These are phyloP conservation scores for Conus canariensis DNA, from an alignment of 2,888 invertebrate genomes.

Conservation along the genomic window DNA sequence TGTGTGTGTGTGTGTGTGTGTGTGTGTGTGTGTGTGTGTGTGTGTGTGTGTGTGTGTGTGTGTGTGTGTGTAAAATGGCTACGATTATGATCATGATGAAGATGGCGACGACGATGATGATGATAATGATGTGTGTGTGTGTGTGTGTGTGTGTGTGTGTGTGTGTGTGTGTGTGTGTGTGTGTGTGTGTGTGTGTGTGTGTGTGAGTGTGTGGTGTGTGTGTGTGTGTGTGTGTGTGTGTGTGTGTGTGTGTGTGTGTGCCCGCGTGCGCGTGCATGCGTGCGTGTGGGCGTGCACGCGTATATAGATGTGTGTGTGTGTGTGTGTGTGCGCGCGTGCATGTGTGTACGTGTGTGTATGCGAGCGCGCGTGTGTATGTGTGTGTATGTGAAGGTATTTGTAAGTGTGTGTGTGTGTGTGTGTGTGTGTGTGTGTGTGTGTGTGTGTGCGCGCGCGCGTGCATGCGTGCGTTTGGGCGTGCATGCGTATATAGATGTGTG, in stretches of 20 bases:
- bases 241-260: slow-evolving; percentile 7
- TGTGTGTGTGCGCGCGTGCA: neutral
- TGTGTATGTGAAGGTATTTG: neutral
- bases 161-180: too few species aligned
- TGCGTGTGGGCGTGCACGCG: neutral
- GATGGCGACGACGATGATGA: too few species aligned
- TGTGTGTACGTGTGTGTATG: neutral
- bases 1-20: too few species aligned
- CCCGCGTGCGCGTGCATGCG: too few species aligned
- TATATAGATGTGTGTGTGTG: neutral
- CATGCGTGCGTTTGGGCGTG: neutral
- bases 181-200: too few species aligned
- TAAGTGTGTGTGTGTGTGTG: neutral
- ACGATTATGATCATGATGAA: too few species aligned
- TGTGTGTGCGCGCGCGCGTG: slow-evolving; percentile 8
- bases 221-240: slow-evolving; percentile 1
- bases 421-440: neutral
- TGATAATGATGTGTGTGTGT: too few species aligned
- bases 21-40: too few species aligned
- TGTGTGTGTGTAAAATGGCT: too few species aligned
- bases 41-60: too few species aligned
- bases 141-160: too few species aligned
- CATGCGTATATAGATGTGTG: neutral
- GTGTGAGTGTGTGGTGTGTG: slow-evolving; percentile 2
- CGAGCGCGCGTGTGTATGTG: too few species aligned